Base-by-base conservation (phyloP, 2,888 invertebrate genomes). In the Coremacera marginata region DNA sequence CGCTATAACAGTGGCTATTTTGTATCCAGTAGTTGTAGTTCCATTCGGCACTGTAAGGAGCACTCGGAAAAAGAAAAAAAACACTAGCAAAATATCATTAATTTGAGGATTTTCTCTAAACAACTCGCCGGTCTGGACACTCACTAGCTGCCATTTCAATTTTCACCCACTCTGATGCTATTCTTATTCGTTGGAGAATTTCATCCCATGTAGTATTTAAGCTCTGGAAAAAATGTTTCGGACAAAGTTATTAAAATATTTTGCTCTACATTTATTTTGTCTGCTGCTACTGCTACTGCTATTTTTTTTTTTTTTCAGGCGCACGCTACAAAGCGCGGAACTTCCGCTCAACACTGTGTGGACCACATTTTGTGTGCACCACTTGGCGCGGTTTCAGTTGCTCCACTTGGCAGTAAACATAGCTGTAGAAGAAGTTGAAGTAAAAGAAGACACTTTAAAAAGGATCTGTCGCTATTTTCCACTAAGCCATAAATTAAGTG, bases 401-500 rank as follows among this genome's bases (percentile, higher is more conserved):
- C 14, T 44, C 11, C 44, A 44, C 27, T n/a, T 34, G 19, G 19
- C 22, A 49, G 49, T n/a, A 25, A 9, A 25, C 19, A 44, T 25
- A 14, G 16, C 0, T 14, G 22, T 2, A 16, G 19, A 25, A 49
- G 60, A 22, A 37, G 60, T 19, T 11, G 44, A 14, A 9, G 62
- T 25, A 37, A 22, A 51, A 75, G 22, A 31, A 25, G 63, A 52
- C 51, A 55, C 55, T 72, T 51, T 52, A 65, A 77, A 73, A 76
- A 49, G 70, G 76, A 77, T 78, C 76, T 76, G 78, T 76, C 74
- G 76, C 73, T 70, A 77, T 77, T 68, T 74, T 77, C 76, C 65
- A 76, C 71, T 77, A 77, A 79, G 77, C 80, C 78, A 80, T 80
- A 80, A 80, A 80, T 80, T 80, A 79, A 78, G 74, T 63, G 77